These are phyloP conservation scores for Parazoanthus darwini DNA, from an alignment of 92 coral and sea anemone species.

Conservation along the genomic window DNA sequence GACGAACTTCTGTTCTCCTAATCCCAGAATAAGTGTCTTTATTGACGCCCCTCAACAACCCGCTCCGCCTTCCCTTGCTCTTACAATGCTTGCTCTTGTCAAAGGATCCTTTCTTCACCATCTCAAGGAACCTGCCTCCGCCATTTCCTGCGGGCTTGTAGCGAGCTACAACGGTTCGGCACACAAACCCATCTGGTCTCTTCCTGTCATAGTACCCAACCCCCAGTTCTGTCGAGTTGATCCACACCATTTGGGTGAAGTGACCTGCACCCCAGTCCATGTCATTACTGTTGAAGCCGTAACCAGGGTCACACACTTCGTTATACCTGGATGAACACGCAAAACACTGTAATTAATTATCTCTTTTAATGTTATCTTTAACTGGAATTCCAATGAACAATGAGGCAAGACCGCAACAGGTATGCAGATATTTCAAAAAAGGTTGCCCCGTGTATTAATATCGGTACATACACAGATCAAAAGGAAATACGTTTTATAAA, in stretches of 20 bases:
- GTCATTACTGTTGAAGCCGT: slow-evolving; percentile 60
- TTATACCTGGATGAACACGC: slow-evolving; percentile 63
- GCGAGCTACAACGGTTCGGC: slow-evolving; percentile 79
- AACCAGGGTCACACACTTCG: slow-evolving; percentile 83
- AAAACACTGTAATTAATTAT: background rate
- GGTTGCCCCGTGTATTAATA: too few species aligned
- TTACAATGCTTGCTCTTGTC: slow-evolving; percentile 52
- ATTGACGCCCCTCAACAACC: background rate
- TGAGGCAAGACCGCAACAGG: too few species aligned
- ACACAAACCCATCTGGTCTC: slow-evolving; percentile 63
- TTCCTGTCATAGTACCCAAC: slow-evolving; percentile 69
- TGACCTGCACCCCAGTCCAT: slow-evolving; percentile 74
- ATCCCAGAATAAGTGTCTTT: slow-evolving; percentile 1
- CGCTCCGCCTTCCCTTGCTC: background rate
- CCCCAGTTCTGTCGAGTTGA: slow-evolving; percentile 72
- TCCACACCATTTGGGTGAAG: slow-evolving; percentile 91
- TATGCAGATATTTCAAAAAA: too few species aligned
- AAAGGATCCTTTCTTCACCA: slow-evolving; percentile 78
- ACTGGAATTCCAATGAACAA: too few species aligned
- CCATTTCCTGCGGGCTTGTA: slow-evolving; percentile 81
- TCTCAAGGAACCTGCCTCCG: slow-evolving; percentile 56
- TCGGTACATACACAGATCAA: too few species aligned
- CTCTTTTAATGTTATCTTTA: background rate
- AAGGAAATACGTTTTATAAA: too few species aligned
- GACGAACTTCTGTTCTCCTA: slow-evolving; percentile 24